Evolutionary conservation across 2,888 invertebrate genomes (phyloP).

Genomic region (Drosophila yooni): DNA sequence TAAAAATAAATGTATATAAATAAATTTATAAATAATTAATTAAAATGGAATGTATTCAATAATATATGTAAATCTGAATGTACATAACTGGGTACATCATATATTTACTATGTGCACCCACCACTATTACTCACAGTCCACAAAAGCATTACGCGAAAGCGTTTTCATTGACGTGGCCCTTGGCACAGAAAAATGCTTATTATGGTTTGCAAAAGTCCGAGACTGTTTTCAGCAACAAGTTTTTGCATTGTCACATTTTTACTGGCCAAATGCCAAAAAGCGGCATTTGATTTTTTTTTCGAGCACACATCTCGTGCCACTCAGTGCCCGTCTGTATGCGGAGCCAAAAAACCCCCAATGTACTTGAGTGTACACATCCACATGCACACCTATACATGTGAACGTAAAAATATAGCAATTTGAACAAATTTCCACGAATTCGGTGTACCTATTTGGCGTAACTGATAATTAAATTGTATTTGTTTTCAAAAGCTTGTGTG

Average conservation of each 20-base stretch:
- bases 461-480: conserved; percentile 31
- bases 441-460: conserved; percentile 27
- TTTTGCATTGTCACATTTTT: conserved; percentile 13
- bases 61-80: not conserved
- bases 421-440: conserved; percentile 66
- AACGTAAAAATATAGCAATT: conserved; percentile 1
- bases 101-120: not conserved
- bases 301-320: conserved; percentile 65
- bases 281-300: conserved; percentile 15
- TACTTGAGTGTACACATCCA: not conserved
- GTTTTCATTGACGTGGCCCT: conserved; percentile 50
- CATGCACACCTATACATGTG: conserved; percentile 1
- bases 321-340: conserved; percentile 50
- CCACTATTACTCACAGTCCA: not conserved
- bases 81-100: not conserved
- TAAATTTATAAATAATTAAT: not conserved
- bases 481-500: conserved; percentile 30
- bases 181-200: conserved; percentile 51
- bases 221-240: conserved; percentile 32
- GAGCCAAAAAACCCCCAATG: conserved; percentile 42
- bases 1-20: not conserved
- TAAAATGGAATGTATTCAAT: not conserved
- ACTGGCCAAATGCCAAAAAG: conserved; percentile 32
- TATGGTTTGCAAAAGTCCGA: conserved; percentile 27
- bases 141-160: conserved; percentile 26